Evolutionary conservation across 2,113 vertebrate species (phyloP), one percentile per base, ranked within the genome.

Genomic region (Limnothrissa miodon): DNA sequence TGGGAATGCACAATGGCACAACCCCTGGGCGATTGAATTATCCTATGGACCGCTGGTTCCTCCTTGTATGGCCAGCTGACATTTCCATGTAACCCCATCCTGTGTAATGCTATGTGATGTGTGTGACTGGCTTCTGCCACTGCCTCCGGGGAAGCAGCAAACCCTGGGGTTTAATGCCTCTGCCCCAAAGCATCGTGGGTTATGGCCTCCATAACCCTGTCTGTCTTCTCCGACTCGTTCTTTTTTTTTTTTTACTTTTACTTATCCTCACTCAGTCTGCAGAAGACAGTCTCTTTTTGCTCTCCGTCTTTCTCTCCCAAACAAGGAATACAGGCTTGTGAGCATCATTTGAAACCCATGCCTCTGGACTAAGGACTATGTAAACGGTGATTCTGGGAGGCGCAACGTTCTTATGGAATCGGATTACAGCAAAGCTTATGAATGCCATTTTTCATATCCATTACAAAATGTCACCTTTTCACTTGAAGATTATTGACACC

Each of bases 51-150:
- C 92, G 89, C 90, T 93, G 92, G 92, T 89, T 93, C 91, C 91
- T 94, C 91, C 91, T 93, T 92, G 92, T 93, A 91, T 90, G 92
- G 59, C 89, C 86, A 88, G 91, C 91, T 94, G 93, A 94, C 93
- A 94, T 94, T 94, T 94, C 91, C 90, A 90, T 92, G 92, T 93
- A 93, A 93, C 92, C 92, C 92, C 93, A 93, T 93, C 91, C 92
- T 82, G 86, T 88, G 92, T 93, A 94, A 94, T 93, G 91, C 91
- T 92, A 92, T 91, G 92, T 93, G 92, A 93, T 93, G 93, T 92
- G 90, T 92, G 90, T 92, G 92, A 94, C 90, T 92, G 92, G 90
- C 93, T 92, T 90, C 93, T 92, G 93, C 91, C 93, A 92, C 4
- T 39, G 80, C 91, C 92, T 91, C 89, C 85, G 88, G 91, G 86